phyloP scores from a whole-genome alignment of 2,113 vertebrate species.

The Apaloderma vittatum region DNA sequence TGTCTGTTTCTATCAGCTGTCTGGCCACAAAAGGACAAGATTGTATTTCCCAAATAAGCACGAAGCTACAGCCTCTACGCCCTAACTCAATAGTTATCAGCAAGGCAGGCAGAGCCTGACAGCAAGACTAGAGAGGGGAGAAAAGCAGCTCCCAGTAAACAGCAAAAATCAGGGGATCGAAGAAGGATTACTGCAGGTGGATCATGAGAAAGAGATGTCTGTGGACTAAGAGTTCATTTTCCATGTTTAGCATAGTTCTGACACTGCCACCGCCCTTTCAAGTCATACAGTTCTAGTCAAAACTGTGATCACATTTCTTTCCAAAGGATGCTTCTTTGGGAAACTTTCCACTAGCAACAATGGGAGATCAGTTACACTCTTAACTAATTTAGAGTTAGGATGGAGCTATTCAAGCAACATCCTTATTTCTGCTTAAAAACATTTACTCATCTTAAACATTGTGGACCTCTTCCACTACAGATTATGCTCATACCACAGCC shows the following conservation, averaged over 20 bases:
- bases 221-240: neutral
- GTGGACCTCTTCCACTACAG: neutral
- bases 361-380: neutral
- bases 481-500: neutral
- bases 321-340: neutral
- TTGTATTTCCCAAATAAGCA: neutral
- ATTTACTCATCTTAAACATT: neutral
- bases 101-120: neutral
- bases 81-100: neutral
- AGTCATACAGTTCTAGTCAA: neutral
- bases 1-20: neutral
- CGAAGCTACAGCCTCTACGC: fast-evolving
- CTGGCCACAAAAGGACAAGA: neutral
- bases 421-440: neutral
- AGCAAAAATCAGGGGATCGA: neutral
- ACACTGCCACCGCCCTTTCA: neutral
- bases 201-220: neutral
- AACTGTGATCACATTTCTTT: neutral
- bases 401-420: neutral
- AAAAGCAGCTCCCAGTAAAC: neutral
- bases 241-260: neutral
- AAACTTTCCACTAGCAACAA: neutral
- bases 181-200: neutral
- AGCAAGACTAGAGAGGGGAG: neutral
- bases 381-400: neutral